Conservation (phyloP, 2,113 vertebrate genomes). For the Stegastes partitus region DNA sequence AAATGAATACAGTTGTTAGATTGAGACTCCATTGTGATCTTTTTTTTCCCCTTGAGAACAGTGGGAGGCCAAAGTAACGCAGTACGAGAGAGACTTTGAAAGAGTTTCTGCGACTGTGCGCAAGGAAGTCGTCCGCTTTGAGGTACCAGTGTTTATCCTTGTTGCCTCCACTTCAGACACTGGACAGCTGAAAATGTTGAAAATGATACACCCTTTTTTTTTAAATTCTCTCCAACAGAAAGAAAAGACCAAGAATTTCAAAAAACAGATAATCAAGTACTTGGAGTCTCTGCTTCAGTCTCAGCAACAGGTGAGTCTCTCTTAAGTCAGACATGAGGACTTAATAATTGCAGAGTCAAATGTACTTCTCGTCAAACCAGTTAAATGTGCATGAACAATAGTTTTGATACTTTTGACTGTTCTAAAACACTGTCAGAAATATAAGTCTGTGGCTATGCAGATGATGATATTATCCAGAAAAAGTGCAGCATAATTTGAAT, state of each 20-base stretch:
- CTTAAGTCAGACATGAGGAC: neutral
- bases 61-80: conserved; percentile 97
- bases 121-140: conserved; percentile 95
- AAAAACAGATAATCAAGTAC: conserved; percentile 92
- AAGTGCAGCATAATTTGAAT: too few relatives aligned
- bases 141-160: conserved; percentile 82
- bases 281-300: conserved; percentile 91
- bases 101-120: conserved; percentile 92
- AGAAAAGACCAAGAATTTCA: conserved; percentile 95
- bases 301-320: conserved; percentile 91
- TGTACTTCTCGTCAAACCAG: too few relatives aligned
- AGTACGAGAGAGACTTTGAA: conserved; percentile 96
- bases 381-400: too few relatives aligned
- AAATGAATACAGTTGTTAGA: neutral
- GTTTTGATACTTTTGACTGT: too few relatives aligned
- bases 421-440: too few relatives aligned
- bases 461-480: too few relatives aligned
- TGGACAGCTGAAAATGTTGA: neutral
- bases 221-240: conserved; percentile 83
- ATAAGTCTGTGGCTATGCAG: too few relatives aligned
- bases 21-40: conserved; percentile 4
- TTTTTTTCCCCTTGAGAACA: conserved; percentile 53
- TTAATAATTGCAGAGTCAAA: too few relatives aligned
- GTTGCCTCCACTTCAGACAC: neutral
- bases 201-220: neutral